These are phyloP conservation scores for Lithophane socia DNA, from an alignment of 2,888 invertebrate genomes.

Conservation along the genomic window DNA sequence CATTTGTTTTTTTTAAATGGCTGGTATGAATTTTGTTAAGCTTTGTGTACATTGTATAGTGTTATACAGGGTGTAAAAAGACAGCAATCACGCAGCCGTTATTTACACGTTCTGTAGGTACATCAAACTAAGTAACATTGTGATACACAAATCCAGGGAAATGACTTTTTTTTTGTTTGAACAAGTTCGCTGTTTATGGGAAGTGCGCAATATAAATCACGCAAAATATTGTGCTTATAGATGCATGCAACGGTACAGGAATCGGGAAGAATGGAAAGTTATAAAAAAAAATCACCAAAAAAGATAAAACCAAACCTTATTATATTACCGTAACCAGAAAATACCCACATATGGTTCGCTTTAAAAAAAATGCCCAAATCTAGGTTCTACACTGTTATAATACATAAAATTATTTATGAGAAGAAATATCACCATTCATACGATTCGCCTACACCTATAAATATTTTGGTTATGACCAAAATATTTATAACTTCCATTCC, in stretches of 20 bases:
- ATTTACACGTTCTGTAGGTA: not conserved
- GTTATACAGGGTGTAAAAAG: not conserved
- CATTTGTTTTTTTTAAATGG: conserved; percentile 39
- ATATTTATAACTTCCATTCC: not conserved
- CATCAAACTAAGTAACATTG: not conserved
- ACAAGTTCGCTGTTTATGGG: too few species aligned
- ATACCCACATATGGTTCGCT: too few species aligned
- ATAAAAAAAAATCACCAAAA: too few species aligned
- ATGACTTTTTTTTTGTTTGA: not conserved
- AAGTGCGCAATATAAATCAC: too few species aligned
- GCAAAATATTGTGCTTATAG: not conserved
- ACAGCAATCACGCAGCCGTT: too few species aligned
- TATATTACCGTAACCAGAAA: too few species aligned
- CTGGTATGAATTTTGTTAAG: not conserved
- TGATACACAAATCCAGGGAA: not conserved
- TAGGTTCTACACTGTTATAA: not conserved
- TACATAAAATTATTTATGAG: not conserved
- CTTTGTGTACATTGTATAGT: not conserved
- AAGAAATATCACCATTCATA: not conserved
- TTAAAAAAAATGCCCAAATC: not conserved
- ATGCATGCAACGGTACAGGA: too few species aligned
- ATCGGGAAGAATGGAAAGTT: too few species aligned
- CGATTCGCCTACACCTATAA: not conserved
- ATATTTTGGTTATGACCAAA: not conserved
- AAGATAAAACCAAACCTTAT: too few species aligned